Conservation (phyloP, 2,113 vertebrate species). For the Muscicapa adusta region DNA sequence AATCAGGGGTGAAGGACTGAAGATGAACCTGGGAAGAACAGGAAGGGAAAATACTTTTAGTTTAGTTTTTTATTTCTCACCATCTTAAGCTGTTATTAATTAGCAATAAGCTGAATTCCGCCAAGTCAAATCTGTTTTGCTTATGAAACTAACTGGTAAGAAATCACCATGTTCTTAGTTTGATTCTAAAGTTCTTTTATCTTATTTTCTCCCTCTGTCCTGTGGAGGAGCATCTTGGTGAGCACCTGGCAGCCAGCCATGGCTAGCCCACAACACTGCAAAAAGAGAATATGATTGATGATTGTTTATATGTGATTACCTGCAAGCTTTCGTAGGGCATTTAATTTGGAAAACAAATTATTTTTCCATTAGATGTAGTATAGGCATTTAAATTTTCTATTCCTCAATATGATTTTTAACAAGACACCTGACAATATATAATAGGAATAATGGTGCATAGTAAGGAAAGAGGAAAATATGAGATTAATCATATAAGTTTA, state of each 20-base stretch:
- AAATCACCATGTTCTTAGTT: neutral
- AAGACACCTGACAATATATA: neutral
- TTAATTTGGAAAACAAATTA: neutral
- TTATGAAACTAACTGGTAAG: neutral
- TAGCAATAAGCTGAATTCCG: neutral
- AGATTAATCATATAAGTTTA: neutral
- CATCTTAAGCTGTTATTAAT: neutral
- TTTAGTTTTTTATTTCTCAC: neutral
- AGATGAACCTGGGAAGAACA: neutral
- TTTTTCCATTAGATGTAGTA: neutral
- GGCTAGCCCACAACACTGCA: neutral
- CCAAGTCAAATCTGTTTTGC: neutral
- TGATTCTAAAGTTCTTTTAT: neutral
- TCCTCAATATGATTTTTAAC: neutral
- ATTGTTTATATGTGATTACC: neutral
- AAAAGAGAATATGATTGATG: neutral
- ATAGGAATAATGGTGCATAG: neutral
- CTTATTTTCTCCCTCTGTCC: neutral
- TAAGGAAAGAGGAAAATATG: neutral
- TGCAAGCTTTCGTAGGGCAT: neutral
- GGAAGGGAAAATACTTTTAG: rapidly evolving
- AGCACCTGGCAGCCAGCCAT: neutral
- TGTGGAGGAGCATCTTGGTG: neutral
- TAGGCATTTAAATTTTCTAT: neutral
- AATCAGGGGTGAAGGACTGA: neutral